Evolutionary conservation across 2,113 vertebrate species (phyloP).

Genomic region (Aepyceros melampus): DNA sequence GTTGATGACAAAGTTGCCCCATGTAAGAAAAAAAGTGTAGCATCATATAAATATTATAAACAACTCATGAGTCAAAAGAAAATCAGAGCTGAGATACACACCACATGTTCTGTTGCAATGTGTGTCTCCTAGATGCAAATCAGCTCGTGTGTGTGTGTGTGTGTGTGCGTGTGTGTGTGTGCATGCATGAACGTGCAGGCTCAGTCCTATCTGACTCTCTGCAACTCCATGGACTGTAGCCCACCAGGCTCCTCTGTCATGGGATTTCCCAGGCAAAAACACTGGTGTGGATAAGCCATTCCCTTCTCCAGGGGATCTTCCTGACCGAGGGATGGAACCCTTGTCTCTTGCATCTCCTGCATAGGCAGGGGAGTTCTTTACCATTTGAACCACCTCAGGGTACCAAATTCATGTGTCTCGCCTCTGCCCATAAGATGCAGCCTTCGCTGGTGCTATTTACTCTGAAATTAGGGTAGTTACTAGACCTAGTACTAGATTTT

Average conservation of each 20-base stretch:
- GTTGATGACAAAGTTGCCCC: not conserved
- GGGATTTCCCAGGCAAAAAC: not conserved
- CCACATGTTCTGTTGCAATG: not conserved
- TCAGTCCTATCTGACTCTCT: not conserved
- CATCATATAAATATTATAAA: not conserved
- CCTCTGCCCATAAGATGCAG: not conserved
- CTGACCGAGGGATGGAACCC: not conserved
- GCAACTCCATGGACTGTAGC: not conserved
- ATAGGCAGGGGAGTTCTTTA: not conserved
- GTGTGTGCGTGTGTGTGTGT: not conserved
- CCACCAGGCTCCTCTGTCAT: not conserved
- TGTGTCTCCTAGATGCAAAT: not conserved
- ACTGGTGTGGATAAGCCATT: rapidly evolving
- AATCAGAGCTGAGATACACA: not conserved
- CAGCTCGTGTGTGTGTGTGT: not conserved
- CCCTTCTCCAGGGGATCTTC: not conserved
- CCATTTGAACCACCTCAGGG: not conserved
- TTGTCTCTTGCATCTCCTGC: not conserved
- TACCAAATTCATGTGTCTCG: not conserved
- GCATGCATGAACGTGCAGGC: not conserved
- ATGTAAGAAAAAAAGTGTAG: not conserved
- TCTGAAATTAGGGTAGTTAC: not conserved
- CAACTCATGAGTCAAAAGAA: not conserved
- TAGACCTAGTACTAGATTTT: not conserved
- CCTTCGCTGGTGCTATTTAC: not conserved